phyloP scores from a whole-genome alignment of 2,888 invertebrate species.

The Saturnia pavonia region DNA sequence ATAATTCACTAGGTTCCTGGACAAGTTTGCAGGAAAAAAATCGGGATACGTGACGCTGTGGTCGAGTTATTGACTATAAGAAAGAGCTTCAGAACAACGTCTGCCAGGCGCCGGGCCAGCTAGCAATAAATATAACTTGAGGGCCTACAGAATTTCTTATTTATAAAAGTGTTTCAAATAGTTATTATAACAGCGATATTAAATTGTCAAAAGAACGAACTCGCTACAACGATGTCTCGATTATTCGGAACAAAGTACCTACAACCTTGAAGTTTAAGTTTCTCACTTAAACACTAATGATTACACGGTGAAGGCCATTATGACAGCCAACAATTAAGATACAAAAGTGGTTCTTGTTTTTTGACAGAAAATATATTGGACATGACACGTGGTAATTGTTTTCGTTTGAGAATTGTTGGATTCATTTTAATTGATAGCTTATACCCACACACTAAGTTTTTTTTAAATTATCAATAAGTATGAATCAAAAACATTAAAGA shows the following conservation, averaged over 20 bases:
- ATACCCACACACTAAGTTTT: background rate
- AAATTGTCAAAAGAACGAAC: background rate
- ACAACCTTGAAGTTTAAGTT: constrained; percentile 18
- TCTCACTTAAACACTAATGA: constrained; percentile 39
- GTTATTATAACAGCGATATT: too few relatives aligned
- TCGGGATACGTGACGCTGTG: too few relatives aligned
- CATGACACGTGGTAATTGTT: constrained; percentile 38
- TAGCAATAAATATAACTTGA: background rate
- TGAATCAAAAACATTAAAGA: background rate
- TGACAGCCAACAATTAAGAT: constrained; percentile 51
- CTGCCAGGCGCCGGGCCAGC: too few relatives aligned
- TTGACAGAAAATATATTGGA: constrained; percentile 35
- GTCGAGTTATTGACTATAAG: too few relatives aligned
- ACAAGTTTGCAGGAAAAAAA: too few relatives aligned
- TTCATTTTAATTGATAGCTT: background rate
- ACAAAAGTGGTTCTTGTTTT: constrained; percentile 37
- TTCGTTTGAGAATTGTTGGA: background rate
- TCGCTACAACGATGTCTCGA: background rate
- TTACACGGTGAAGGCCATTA: constrained; percentile 45
- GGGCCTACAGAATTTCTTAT: background rate
- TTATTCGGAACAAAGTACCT: background rate
- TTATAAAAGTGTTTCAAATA: too few relatives aligned
- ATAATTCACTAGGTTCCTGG: too few relatives aligned
- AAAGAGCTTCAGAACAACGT: too few relatives aligned
- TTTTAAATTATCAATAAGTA: background rate